Evolutionary conservation across 2,888 invertebrate genomes (phyloP).

Genomic region (Sylvicola cinctus): DNA sequence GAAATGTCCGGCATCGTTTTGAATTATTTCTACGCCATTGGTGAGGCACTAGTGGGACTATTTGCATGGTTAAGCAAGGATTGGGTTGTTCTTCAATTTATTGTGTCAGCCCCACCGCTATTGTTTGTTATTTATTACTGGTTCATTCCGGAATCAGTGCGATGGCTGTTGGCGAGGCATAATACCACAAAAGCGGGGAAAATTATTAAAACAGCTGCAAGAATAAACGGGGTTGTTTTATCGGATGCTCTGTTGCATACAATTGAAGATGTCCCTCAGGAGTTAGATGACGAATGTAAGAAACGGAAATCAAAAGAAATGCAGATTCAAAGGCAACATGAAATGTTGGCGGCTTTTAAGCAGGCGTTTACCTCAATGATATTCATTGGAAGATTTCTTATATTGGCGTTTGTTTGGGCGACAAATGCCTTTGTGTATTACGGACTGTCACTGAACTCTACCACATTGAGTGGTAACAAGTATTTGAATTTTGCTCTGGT

Average conservation of each 20-base stretch:
- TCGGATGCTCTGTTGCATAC: conserved; percentile 25
- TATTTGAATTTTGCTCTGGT: conserved; percentile 44
- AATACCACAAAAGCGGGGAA: conserved; percentile 30
- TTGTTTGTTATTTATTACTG: conserved; percentile 37
- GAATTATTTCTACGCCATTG: conserved; percentile 41
- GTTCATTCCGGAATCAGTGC: conserved; percentile 42
- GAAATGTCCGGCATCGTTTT: conserved; percentile 39
- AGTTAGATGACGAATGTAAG: conserved; percentile 5
- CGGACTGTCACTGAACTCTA: conserved; percentile 43
- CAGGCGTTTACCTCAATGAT: conserved; percentile 26
- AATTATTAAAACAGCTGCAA: conserved; percentile 34
- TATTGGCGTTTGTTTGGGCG: conserved; percentile 31
- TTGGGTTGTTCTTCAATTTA: conserved; percentile 35
- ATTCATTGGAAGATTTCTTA: conserved; percentile 25
- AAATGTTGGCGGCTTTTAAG: conserved; percentile 24
- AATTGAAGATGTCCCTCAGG: conserved; percentile 17
- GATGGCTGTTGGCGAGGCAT: conserved; percentile 39
- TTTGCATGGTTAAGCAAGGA: conserved; percentile 34
- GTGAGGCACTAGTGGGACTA: conserved; percentile 37
- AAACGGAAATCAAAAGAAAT: conserved; percentile 3
- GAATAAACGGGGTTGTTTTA: conserved; percentile 29
- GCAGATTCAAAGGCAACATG: conserved; percentile 10
- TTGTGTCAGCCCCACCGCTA: conserved; percentile 36
- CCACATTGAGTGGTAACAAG: conserved; percentile 42
- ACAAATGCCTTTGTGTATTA: conserved; percentile 47